phyloP scores from a whole-genome alignment of 2,797 vertebrate genomes.

The Acanthis flammea region DNA sequence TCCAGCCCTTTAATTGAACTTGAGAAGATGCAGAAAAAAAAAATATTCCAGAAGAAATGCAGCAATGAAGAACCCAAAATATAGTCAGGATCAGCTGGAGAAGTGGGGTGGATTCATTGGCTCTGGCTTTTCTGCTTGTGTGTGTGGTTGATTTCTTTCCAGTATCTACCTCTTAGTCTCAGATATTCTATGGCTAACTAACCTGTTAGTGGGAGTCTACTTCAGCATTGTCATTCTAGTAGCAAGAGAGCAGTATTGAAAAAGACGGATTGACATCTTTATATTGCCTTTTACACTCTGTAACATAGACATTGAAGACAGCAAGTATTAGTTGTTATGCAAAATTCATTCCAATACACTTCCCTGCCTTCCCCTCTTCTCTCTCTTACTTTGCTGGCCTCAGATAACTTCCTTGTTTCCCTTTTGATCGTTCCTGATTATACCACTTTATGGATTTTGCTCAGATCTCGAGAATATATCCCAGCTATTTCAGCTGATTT shows the following conservation, averaged over 20 bases:
- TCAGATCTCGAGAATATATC: neutral
- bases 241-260: neutral
- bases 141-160: neutral
- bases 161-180: neutral
- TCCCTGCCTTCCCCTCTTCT: neutral
- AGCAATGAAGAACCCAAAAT: neutral
- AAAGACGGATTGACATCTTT: neutral
- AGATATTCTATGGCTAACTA: neutral
- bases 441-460: neutral
- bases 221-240: neutral
- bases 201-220: neutral
- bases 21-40: fast-evolving
- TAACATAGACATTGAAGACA: neutral
- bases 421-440: neutral
- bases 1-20: neutral
- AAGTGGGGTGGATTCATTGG: fast-evolving
- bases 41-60: neutral
- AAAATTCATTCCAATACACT: neutral
- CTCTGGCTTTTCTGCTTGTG: neutral
- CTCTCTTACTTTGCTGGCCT: fast-evolving
- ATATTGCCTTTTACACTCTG: neutral
- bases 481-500: neutral
- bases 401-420: neutral
- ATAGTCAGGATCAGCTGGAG: neutral
- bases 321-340: neutral